Percentiles rank a stretch among this genome's conserved stretches.
These are phyloP conservation scores for Pica pica DNA, from an alignment of 2,113 vertebrate genomes.

Conservation along the genomic window DNA sequence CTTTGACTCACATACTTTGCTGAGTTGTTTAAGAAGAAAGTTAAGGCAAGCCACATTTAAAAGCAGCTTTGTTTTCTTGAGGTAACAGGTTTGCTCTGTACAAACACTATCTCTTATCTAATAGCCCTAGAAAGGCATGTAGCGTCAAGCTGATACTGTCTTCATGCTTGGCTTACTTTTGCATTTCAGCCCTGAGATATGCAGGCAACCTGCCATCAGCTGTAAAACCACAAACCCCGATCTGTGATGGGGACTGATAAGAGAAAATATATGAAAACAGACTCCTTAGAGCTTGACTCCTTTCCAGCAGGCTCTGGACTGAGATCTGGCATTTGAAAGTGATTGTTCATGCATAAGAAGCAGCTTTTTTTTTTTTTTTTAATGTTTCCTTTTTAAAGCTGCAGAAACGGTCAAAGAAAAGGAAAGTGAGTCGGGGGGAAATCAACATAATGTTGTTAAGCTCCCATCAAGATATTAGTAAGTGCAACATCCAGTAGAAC, in stretches of 20 bases:
- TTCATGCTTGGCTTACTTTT: constrained; percentile 61
- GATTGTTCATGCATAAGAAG: constrained; percentile 36
- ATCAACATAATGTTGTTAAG: background rate
- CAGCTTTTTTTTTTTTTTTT: background rate
- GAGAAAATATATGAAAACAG: constrained; percentile 58
- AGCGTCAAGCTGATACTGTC: constrained; percentile 61
- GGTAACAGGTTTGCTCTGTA: constrained; percentile 60
- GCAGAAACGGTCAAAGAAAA: background rate
- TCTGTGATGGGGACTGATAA: constrained; percentile 57
- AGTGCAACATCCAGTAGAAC: constrained; percentile 9
- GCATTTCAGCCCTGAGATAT: constrained; percentile 60
- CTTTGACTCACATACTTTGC: background rate
- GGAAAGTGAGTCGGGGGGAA: background rate
- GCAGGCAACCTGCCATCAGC: constrained; percentile 63
- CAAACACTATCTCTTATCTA: constrained; percentile 63
- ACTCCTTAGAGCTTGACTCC: constrained; percentile 49
- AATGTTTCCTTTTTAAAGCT: constrained; percentile 21
- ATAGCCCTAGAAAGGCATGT: constrained; percentile 63
- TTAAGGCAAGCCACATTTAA: constrained; percentile 15
- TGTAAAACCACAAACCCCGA: constrained; percentile 63
- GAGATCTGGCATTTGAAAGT: constrained; percentile 50
- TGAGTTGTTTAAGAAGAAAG: constrained; percentile 1
- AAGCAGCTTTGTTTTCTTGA: constrained; percentile 51
- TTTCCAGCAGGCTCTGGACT: constrained; percentile 47
- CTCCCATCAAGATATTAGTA: background rate